A percentile compares a stretch with the other conserved stretches of the same genome.
Evolutionary conservation across 2,113 vertebrate genomes (phyloP).

Genomic region (Verasper variegatus): DNA sequence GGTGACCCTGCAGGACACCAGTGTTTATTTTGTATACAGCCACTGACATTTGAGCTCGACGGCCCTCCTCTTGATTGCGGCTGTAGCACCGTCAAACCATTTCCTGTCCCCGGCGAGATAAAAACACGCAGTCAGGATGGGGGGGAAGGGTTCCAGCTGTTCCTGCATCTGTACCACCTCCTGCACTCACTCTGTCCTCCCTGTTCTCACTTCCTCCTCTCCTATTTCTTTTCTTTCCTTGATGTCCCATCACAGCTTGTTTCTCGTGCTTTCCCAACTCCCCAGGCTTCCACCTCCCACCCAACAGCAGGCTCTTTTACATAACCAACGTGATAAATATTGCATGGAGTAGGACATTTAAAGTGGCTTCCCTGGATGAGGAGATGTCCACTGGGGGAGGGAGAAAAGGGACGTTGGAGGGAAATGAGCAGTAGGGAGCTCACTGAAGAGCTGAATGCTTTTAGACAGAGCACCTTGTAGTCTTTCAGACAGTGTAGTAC

Average conservation of each 20-base stretch:
- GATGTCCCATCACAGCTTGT: slow-evolving; percentile 12
- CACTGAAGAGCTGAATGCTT: slow-evolving; percentile 32
- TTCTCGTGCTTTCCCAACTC: slow-evolving; percentile 17
- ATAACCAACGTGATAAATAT: slow-evolving; percentile 65
- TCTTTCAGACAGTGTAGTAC: slow-evolving; percentile 23
- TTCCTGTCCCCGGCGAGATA: slow-evolving; percentile 67
- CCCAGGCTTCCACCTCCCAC: slow-evolving; percentile 27
- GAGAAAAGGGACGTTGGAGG: slow-evolving; percentile 19
- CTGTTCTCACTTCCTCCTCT: slow-evolving; percentile 6
- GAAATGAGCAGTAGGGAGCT: slow-evolving; percentile 1
- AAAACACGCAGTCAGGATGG: slow-evolving; percentile 47
- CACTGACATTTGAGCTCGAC: slow-evolving; percentile 73
- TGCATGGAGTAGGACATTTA: slow-evolving; percentile 54
- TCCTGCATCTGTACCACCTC: slow-evolving; percentile 42
- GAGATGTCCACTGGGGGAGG: slow-evolving; percentile 25
- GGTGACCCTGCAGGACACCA: slow-evolving; percentile 59
- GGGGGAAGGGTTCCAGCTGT: slow-evolving; percentile 54
- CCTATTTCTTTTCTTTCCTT: slow-evolving; percentile 3
- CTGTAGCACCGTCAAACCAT: slow-evolving; percentile 52
- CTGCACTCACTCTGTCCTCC: background rate
- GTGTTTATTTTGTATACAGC: slow-evolving; percentile 78
- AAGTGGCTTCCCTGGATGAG: slow-evolving; percentile 41
- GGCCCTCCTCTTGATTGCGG: slow-evolving; percentile 63
- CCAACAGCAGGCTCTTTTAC: slow-evolving; percentile 42
- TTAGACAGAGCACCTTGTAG: slow-evolving; percentile 26